Evolutionary conservation across 1,140 invertebrate species (phyloP).

Genomic region (Drosophila sp.): DNA sequence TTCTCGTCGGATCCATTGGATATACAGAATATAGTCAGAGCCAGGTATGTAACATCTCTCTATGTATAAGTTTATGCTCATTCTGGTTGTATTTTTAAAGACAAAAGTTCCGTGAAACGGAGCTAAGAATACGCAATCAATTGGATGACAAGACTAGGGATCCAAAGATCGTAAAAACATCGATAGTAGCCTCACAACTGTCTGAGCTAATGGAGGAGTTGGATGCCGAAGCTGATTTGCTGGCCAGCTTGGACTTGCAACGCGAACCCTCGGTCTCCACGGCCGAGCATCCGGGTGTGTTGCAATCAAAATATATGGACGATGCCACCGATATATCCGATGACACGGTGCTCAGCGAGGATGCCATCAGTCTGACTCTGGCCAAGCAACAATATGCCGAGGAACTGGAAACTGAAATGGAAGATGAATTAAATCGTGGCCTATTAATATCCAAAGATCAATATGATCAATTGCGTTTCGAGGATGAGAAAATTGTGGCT

Average conservation of each 20-base stretch:
- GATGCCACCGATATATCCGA: slow-evolving; percentile 67
- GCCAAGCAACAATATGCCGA: slow-evolving; percentile 71
- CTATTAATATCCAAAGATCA: slow-evolving; percentile 72
- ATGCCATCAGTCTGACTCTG: slow-evolving; percentile 61
- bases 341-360: slow-evolving; percentile 58
- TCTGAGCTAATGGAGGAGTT: slow-evolving; percentile 42
- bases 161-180: not conserved
- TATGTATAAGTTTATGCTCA: not conserved
- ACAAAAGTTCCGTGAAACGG: slow-evolving; percentile 79
- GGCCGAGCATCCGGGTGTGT: slow-evolving; percentile 40
- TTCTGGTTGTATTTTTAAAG: slow-evolving; percentile 21
- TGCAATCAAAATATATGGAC: slow-evolving; percentile 57
- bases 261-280: slow-evolving; percentile 36
- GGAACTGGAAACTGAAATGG: slow-evolving; percentile 71
- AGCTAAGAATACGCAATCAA: slow-evolving; percentile 71
- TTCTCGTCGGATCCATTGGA: slow-evolving; percentile 76
- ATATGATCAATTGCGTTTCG: slow-evolving; percentile 75
- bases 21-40: slow-evolving; percentile 72
- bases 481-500: slow-evolving; percentile 73
- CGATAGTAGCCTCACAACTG: slow-evolving; percentile 26
- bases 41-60: slow-evolving; percentile 49
- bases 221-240: slow-evolving; percentile 25
- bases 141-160: slow-evolving; percentile 67
- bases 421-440: slow-evolving; percentile 72
- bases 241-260: slow-evolving; percentile 36